Evolutionary conservation across 2,797 vertebrate species (phyloP).

Genomic region (Arnoldichthys spilopterus): DNA sequence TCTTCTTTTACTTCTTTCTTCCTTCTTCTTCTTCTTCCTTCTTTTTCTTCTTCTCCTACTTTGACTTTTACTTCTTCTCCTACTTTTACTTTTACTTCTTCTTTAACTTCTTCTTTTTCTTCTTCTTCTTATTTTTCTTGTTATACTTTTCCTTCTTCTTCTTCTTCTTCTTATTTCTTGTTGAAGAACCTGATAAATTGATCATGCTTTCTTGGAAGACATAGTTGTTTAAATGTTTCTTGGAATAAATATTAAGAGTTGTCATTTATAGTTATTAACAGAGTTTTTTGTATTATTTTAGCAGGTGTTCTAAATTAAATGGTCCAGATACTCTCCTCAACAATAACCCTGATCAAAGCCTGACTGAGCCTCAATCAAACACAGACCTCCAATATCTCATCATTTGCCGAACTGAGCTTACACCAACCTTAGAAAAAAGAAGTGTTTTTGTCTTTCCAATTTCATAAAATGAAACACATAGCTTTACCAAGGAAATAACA

Average conservation of each 20-base stretch:
- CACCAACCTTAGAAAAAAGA: neutral
- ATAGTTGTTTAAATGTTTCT: neutral
- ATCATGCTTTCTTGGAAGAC: neutral
- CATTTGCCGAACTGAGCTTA: neutral
- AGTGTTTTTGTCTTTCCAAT: neutral
- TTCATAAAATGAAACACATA: neutral
- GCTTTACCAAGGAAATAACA: neutral
- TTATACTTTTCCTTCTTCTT: too few relatives aligned
- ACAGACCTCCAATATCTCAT: neutral
- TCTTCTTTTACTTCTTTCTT: too few relatives aligned
- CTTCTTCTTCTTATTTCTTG: neutral
- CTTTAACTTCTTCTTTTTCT: too few relatives aligned
- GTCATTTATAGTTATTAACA: neutral
- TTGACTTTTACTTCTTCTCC: too few relatives aligned
- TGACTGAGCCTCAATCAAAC: slow-evolving; percentile 12
- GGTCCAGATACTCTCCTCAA: neutral
- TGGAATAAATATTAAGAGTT: neutral
- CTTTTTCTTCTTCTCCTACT: too few relatives aligned
- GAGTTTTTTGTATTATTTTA: neutral
- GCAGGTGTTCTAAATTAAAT: neutral
- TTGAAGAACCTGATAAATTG: neutral
- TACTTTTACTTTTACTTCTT: too few relatives aligned
- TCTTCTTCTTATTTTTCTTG: too few relatives aligned
- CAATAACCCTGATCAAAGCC: neutral
- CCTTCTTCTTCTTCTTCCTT: too few relatives aligned